phyloP scores from a whole-genome alignment of 2,888 invertebrate genomes.

The Tachystola acroxantha region DNA sequence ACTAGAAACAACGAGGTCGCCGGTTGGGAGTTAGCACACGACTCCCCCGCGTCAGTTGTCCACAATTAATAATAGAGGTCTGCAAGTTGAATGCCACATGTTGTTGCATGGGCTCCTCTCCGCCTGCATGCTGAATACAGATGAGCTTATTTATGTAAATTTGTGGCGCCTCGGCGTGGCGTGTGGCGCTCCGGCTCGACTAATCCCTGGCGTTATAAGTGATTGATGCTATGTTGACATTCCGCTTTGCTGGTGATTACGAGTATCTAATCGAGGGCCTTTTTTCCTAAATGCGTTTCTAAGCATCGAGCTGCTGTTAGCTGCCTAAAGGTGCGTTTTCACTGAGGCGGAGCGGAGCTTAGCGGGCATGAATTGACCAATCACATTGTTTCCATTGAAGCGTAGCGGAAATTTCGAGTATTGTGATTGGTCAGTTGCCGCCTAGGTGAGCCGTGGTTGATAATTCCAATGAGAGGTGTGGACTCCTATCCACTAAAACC shows the following conservation, averaged over 20 bases:
- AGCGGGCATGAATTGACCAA: no score
- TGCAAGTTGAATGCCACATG: constrained; percentile 71
- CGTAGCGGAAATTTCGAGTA: no score
- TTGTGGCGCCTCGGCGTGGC: constrained; percentile 17
- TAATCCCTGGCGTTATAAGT: constrained; percentile 10
- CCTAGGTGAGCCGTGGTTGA: no score
- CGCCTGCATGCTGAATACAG: constrained; percentile 38
- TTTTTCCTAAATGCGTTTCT: background rate
- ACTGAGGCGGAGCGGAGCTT: no score
- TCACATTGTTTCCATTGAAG: no score
- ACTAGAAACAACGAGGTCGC: constrained; percentile 45
- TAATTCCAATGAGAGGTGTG: no score
- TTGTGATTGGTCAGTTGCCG: no score
- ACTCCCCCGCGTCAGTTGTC: constrained; percentile 55
- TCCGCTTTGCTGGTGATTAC: constrained; percentile 3
- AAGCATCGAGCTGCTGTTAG: constrained; percentile 1
- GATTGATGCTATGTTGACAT: constrained; percentile 11
- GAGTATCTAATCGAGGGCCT: background rate
- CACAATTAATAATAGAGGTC: constrained; percentile 73
- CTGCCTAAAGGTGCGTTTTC: no score
- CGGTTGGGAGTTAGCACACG: constrained; percentile 27
- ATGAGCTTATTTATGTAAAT: constrained; percentile 14
- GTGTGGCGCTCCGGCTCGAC: constrained; percentile 43
- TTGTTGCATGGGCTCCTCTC: constrained; percentile 66
- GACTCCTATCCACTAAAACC: no score